Base-by-base conservation (phyloP, 2,113 vertebrate genomes). In the Numida meleagris region DNA sequence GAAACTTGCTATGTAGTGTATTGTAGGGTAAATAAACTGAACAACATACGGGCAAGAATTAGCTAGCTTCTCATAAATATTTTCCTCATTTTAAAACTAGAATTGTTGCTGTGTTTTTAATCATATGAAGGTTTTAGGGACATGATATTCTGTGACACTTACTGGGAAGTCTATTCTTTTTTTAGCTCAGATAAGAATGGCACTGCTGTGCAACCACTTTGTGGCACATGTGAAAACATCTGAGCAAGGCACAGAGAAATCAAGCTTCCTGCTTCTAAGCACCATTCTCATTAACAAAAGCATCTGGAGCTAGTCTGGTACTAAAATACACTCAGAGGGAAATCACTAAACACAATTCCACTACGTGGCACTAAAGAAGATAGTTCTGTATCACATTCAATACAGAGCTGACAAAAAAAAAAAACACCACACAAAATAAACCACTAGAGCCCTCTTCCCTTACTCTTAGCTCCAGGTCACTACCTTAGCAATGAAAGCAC, bases 241-340 rank as follows among this genome's bases (percentile, higher is more conserved):
- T 82, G 83, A 90, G 43, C 55, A 83, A 92, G 40, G n/a, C 88
- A 66, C 58, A 67, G 25, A 84, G 66, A 68, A 93, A 93, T 82
- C 72, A 78, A 20, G 20, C 86, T 67, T 79, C 62, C 57, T 10
- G 8, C 33, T 87, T 92, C 91, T 89, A 88, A 74, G 74, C 50
- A 79, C n/a, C 42, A 82, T n/a, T 81, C 51, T 86, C 43, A 79
- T 86, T 93, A 89, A 62, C 62, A 89, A 89, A 87, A 95, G 75
- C 93, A 96, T 95, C 91, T 96, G 89, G 94, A 94, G 50, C 55
- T 87, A 82, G 87, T 94, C 92, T 94, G 62, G 59, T 70, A 82
- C 66, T 92, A 76, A 76, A 87, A 94, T 42, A 58, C 20, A 36
- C 12, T 68, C 40, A 43, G 5, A 34, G 33, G 23, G 57, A 94